Base-by-base conservation (phyloP, 2,113 vertebrate genomes). In the Rhea americana region DNA sequence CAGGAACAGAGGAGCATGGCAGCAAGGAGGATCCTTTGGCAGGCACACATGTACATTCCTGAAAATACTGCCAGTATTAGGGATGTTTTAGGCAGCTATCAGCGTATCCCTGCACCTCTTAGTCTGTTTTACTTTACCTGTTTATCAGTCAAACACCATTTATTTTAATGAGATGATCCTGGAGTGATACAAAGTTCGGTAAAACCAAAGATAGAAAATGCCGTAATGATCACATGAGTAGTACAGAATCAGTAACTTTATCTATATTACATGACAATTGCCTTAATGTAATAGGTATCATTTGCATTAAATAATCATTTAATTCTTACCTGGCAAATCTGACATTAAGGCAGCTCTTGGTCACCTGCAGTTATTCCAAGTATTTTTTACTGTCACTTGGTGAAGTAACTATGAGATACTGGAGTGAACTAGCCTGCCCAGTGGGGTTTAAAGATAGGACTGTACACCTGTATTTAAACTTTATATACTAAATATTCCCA, bases 171-270 rank as follows among this genome's bases (percentile, higher is more conserved):
- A 14, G 9, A 22, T 71, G 80, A 30, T 26, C 20, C 79, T 51
- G 47, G 30, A 74, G 14, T 26, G 19, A 56, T 17, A 45, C 3
- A 35, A 68, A 76, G 20, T 53, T 89, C 16, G 17, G 45, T 71
- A 58, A 89, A 67, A 77, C 18, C 37, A 39, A 80, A 62, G n/a
- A 45, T 0, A 61, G 41, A 39, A 79, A 51, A 61, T 7, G 9
- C 24, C n/a, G 18, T 1, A 70, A 0, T 35, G 32, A 26, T 35
- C 85, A 48, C 21, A 1, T 9, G 25, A 20, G 7, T 26, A 1
- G 74, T 67, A 30, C 25, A 70, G 19, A 85, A 9, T 2, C 6
- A 20, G 32, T 80, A 39, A 30, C 2, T 2, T 15, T 35, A 13
- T 22, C 21, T 21, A 19, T 35, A 9, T 50, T 79, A 13, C 7